Percentiles rank a stretch among this genome's conserved stretches.
These are phyloP conservation scores for Cerastoderma edule DNA, from an alignment of 2,888 invertebrate species.

Conservation along the genomic window DNA sequence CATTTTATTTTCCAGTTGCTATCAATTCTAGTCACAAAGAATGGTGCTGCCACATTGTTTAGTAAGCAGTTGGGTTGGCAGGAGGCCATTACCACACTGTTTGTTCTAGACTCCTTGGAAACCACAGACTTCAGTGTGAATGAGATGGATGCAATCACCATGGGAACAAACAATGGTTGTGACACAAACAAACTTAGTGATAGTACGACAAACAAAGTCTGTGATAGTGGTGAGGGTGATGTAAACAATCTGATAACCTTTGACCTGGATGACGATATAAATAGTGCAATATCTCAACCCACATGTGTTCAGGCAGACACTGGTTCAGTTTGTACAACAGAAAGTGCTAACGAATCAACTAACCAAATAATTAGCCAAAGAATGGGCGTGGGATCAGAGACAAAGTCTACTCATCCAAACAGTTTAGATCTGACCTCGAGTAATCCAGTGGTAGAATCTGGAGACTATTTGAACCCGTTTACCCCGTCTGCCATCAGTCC, in stretches of 20 bases:
- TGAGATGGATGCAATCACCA: conserved; percentile 35
- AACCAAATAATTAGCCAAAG: too few species aligned
- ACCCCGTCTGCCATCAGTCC: conserved; percentile 41
- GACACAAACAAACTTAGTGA: conserved; percentile 14
- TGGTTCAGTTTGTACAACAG: neutral
- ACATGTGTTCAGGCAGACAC: neutral
- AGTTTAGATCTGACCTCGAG: conserved; percentile 20
- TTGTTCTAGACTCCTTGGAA: conserved; percentile 67
- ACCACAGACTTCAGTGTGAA: conserved; percentile 31
- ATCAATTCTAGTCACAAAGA: conserved; percentile 75
- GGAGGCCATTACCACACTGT: conserved; percentile 84
- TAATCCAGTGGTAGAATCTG: neutral
- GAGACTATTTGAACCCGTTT: conserved; percentile 28
- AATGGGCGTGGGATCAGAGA: neutral
- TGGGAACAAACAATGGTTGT: conserved; percentile 28
- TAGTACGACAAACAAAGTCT: conserved; percentile 8
- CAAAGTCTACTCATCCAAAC: neutral
- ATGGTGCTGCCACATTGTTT: conserved; percentile 77
- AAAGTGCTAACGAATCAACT: neutral
- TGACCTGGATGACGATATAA: neutral
- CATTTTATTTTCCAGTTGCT: conserved; percentile 79
- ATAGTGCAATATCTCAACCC: conserved; percentile 2
- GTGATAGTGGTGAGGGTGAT: conserved; percentile 32
- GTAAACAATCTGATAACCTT: neutral
- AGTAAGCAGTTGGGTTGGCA: conserved; percentile 86